These are phyloP conservation scores for Palythoa heliodiscus DNA, from an alignment of 92 coral and sea anemone genomes.

Conservation along the genomic window DNA sequence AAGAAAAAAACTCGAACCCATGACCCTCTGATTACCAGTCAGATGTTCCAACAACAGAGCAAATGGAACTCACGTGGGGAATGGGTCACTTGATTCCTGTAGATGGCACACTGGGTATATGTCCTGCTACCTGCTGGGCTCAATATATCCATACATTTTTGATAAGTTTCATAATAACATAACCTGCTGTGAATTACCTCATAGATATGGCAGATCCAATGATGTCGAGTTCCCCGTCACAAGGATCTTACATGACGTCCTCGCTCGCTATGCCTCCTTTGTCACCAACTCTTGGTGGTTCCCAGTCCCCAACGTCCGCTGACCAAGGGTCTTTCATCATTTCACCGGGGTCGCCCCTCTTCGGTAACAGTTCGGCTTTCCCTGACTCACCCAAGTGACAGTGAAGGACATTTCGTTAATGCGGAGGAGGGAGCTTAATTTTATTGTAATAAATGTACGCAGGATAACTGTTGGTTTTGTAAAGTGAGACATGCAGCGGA, in stretches of 20 bases:
- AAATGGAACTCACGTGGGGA: too few species aligned
- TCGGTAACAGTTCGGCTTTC: conserved; percentile 83
- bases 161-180: too few species aligned
- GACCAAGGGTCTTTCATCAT: conserved; percentile 86
- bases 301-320: conserved; percentile 87
- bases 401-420: neutral
- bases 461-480: too few species aligned
- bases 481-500: too few species aligned
- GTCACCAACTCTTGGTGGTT: conserved; percentile 74
- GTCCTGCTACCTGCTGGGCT: too few species aligned
- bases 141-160: too few species aligned
- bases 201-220: conserved; percentile 33
- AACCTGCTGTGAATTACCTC: neutral
- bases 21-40: too few species aligned
- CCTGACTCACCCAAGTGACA: conserved; percentile 53
- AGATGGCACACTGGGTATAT: too few species aligned
- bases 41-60: too few species aligned
- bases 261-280: conserved; percentile 66
- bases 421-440: neutral
- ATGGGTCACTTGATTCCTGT: too few species aligned
- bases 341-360: conserved; percentile 91
- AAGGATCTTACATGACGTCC: conserved; percentile 43
- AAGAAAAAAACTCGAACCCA: too few species aligned
- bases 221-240: conserved; percentile 42
- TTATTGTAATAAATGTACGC: too few species aligned